Conservation (phyloP, 2,797 vertebrate species). For the Agapornis canus region DNA sequence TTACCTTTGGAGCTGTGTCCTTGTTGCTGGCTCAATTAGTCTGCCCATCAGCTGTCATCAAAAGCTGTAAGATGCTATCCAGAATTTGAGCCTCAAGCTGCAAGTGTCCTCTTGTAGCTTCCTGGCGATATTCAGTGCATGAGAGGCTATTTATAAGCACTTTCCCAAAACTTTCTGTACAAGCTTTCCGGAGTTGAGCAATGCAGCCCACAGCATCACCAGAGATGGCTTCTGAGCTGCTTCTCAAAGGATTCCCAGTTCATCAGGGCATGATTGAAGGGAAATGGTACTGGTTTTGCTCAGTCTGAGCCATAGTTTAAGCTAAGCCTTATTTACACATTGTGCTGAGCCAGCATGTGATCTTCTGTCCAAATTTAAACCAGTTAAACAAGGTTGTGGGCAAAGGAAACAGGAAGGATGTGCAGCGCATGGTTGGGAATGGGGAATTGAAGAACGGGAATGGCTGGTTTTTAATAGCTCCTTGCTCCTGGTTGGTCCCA, state of each 20-base stretch:
- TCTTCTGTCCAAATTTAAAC: not conserved
- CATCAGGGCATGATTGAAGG: not conserved
- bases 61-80: not conserved
- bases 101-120: not conserved
- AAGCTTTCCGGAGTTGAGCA: not conserved
- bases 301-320: not conserved
- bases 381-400: not conserved
- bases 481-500: not conserved
- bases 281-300: not conserved
- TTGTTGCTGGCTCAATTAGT: not conserved
- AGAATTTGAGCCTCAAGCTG: not conserved
- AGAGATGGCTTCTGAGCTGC: not conserved
- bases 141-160: not conserved
- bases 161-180: not conserved
- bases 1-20: not conserved
- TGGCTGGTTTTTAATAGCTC: not conserved
- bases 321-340: not conserved
- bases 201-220: not conserved
- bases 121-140: not conserved
- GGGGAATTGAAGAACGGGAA: not conserved
- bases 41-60: not conserved
- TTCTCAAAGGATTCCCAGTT: not conserved
- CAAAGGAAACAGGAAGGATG: not conserved
- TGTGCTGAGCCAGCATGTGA: not conserved
- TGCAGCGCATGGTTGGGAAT: rapidly evolving